Evolutionary conservation across 2,113 vertebrate genomes (phyloP), one percentile per base, ranked within the genome.

Genomic region (Benitochromis conjunctus): DNA sequence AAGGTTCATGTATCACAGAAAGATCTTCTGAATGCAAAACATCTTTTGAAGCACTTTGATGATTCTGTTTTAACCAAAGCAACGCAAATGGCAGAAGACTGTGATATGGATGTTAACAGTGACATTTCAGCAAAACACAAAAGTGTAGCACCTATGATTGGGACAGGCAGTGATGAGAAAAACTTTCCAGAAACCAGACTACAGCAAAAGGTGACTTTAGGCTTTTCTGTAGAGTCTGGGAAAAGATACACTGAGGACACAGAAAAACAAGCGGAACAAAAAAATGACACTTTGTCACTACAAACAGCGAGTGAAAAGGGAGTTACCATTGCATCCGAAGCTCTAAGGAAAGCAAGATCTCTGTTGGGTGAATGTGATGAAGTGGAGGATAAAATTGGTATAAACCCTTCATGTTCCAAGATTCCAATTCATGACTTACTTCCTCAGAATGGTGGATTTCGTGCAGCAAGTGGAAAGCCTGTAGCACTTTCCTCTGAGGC

Each of bases 391-490:
- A 16, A 74, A 81, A 43, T 64, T 5, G 1, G 6, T 38, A 18
- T n/a, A 57, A 80, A 29, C n/a, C 29, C 58, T 53, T 46, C 56
- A 18, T 38, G 31, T 46, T 58, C 26, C 5, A 85, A 69, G 8
- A 29, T 36, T 38, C 41, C 55, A 9, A 14, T 4, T 80, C 78
- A 34, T 34, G 26, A 51, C 16, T 34, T 8, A 14, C 14, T 83
- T 76, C 13, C 55, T 79, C 83, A 85, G 64, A 88, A 83, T 69
- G 88, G 86, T 89, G 97, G 96, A 21, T 98, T 98, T 94, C 95
- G 84, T 88, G 96, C 97, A 83, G 97, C 96, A 85, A 96, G 95
- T 92, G 97, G 96, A 80, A 97, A 97, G 81, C 86, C 69, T 1
- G 95, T 97, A 34, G 48, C 80, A 2, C n/a, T 97, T 74, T 98